Evolutionary conservation across 2,113 vertebrate genomes (phyloP), one percentile per base, ranked within the genome.

Genomic region (Camelus dromedarius): DNA sequence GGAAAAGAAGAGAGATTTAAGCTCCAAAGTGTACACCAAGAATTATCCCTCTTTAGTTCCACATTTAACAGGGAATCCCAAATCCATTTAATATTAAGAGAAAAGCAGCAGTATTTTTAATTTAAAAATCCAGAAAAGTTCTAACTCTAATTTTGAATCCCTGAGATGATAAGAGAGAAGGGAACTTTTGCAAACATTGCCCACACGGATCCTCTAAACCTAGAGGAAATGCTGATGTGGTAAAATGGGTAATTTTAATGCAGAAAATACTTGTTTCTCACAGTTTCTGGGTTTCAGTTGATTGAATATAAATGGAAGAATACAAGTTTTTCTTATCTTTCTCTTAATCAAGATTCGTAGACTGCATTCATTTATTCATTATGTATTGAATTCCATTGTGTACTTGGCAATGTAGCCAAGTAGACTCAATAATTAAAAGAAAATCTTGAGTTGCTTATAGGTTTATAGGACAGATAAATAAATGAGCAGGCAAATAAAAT

Each of bases 151-250:
- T 91, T 97, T 70, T 72, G 3, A 66, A 79, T 83, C 83, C 6
- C 60, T 70, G 62, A 87, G 48, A 85, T 42, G 26, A 35, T 30
- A 70, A n/a, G 26, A 83, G 26, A 84, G 28, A 89, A 42, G 52
- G 10, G 50, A 92, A 73, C 32, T 91, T 88, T 89, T 67, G 15
- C 16, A 42, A 96, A 48, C 84, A 73, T 72, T 97, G 30, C 66
- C 54, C 2, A 35, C 18, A 18, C 3, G 11, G 64, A 60, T 76
- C n/a, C 3, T 42, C 62, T 77, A 30, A 72, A 62, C 3, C 12
- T 38, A 19, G 32, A 89, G 84, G 85, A 95, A 91, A 42, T 79
- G 22, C 32, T 67, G 38, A 73, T n/a, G 7, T 1, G n/a, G 12
- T 86, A 56, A 62, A 69, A 83, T 19, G 15, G 7, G 16, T 72